Evolutionary conservation across 2,797 vertebrate genomes (phyloP).

Genomic region (Etheostoma perlongum): DNA sequence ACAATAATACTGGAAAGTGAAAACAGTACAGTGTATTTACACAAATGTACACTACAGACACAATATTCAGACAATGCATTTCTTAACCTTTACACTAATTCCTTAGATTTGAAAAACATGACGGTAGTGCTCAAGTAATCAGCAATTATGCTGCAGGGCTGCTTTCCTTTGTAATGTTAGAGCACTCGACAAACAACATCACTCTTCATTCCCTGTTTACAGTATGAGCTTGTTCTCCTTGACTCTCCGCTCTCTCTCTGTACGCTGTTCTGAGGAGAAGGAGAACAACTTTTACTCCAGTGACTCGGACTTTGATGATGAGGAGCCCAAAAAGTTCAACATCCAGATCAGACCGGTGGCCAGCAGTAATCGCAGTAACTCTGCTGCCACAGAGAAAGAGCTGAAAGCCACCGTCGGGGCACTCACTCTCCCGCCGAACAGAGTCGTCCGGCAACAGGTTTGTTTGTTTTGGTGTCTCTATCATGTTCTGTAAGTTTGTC

Average conservation of each 20-base stretch:
- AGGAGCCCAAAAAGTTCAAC: constrained; percentile 93
- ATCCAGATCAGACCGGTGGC: constrained; percentile 92
- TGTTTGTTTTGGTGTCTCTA: neutral
- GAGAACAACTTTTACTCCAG: constrained; percentile 92
- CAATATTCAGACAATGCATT: neutral
- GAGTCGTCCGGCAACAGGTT: constrained; percentile 74
- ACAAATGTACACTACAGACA: neutral
- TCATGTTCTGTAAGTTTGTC: neutral
- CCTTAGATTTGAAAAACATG: neutral
- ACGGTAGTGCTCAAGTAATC: neutral
- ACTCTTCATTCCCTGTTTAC: neutral
- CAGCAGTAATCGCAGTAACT: constrained; percentile 78
- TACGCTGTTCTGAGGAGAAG: constrained; percentile 83
- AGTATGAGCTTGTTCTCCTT: constrained; percentile 61
- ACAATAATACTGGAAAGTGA: neutral
- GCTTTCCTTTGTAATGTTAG: neutral
- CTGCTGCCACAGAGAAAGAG: constrained; percentile 87
- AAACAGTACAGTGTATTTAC: neutral
- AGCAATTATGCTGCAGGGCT: neutral
- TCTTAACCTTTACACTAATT: neutral
- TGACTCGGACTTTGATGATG: constrained; percentile 94
- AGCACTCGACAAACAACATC: neutral
- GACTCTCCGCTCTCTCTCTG: constrained; percentile 41
- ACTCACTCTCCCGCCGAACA: constrained; percentile 90
- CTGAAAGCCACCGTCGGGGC: constrained; percentile 92